phyloP scores from a whole-genome alignment of 2,888 invertebrate species.

The Oscheius sp. region DNA sequence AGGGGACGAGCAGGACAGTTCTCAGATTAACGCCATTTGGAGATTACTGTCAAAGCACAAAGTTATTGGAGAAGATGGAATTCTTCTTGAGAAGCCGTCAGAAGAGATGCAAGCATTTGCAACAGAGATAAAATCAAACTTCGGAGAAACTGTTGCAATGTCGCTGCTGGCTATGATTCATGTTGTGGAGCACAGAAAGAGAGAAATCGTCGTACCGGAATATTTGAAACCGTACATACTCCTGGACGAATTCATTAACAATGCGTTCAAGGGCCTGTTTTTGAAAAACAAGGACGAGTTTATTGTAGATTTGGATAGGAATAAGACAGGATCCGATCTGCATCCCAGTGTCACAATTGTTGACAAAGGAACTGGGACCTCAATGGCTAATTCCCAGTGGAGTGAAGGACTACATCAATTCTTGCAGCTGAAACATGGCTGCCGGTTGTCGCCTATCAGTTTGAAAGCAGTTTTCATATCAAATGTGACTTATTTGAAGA shows the following conservation, averaged over 20 bases:
- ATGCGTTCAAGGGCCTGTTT: not conserved
- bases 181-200: too few species aligned
- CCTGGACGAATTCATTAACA: not conserved
- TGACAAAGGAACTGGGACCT: slow-evolving; percentile 72
- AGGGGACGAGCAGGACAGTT: not conserved
- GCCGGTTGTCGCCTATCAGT: slow-evolving; percentile 68
- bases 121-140: too few species aligned
- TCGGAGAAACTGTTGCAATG: too few species aligned
- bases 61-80: slow-evolving; percentile 20
- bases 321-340: not conserved
- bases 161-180: too few species aligned
- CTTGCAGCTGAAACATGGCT: slow-evolving; percentile 73
- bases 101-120: too few species aligned
- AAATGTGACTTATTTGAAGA: slow-evolving; percentile 68
- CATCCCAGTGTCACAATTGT: slow-evolving; percentile 32
- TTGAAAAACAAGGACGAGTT: slow-evolving; percentile 16
- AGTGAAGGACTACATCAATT: slow-evolving; percentile 69
- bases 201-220: not conserved
- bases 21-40: slow-evolving; percentile 5
- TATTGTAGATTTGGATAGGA: slow-evolving; percentile 29
- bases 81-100: not conserved
- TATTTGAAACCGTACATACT: not conserved
- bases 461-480: slow-evolving; percentile 74
- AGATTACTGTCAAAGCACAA: slow-evolving; percentile 12
- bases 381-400: slow-evolving; percentile 73